Base-by-base conservation (phyloP, 2,888 invertebrate species). In the Ferdinandea cuprea region DNA sequence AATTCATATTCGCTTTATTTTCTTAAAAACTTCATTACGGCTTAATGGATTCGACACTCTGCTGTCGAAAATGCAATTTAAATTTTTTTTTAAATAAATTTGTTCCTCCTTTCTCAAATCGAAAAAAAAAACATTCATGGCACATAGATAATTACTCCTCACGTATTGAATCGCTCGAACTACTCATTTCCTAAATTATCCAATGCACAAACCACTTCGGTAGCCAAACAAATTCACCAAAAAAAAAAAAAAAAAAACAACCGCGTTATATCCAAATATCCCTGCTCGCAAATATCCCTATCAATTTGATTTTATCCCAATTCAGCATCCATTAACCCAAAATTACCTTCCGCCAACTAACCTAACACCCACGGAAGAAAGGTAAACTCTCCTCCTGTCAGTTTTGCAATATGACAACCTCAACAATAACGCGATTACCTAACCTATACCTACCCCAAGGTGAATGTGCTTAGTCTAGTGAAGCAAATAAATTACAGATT, bases 371-470 rank as follows among this genome's bases (percentile, higher is more conserved):
- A 9, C 35, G 11, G 28, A 17, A 0, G n/a, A 11, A 56, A 9
- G 1, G 13, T 3, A 6, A 17, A 19, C 35, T 21, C 25, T 25
- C 2, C 5, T 13, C 1, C 9, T 15, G n/a, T n/a, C n/a, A n/a
- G n/a, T n/a, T n/a, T n/a, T n/a, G n/a, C n/a, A n/a, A 50, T 50
- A 42, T n/a, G 37, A 58, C 37, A 37, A 19, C 21, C 17, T 21
- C 4, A 8, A 46, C 5, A 28, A 19, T n/a, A n/a, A n/a, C n/a
- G n/a, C n/a, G n/a, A n/a, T n/a, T n/a, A n/a, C n/a, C n/a, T n/a
- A 46, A 8, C 42, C 28, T 17, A 56, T 65, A 46, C 58, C 74
- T 66, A 59, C 74, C 66, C 11, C 58, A 76, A 76, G 28, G 32
- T 5, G 13, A 65, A 48, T 48, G 11, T 13, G 32, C 66, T 68